Evolutionary conservation across 2,113 vertebrate species (phyloP).

Genomic region (Arothron firmamentum): DNA sequence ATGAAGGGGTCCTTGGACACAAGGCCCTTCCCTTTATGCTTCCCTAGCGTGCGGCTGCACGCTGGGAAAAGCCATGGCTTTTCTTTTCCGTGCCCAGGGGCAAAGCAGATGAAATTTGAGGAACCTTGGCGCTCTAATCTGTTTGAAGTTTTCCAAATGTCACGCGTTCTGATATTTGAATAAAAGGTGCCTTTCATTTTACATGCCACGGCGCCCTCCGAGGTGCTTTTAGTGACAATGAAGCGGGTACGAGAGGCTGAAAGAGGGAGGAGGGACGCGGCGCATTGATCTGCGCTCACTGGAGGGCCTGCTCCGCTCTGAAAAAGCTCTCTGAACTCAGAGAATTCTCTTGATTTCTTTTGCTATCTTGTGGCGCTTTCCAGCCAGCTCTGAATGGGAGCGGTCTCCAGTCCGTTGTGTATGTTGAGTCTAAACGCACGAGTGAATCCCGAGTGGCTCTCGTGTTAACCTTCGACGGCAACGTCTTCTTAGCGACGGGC

Average conservation of each 20-base stretch:
- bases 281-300: slow-evolving; percentile 29
- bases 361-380: background rate
- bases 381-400: slow-evolving; percentile 6
- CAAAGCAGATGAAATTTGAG: slow-evolving; percentile 55
- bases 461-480: background rate
- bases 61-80: slow-evolving; percentile 57
- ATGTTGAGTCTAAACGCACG: slow-evolving; percentile 10
- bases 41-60: slow-evolving; percentile 24
- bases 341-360: slow-evolving; percentile 23
- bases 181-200: slow-evolving; percentile 58
- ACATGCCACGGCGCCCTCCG: slow-evolving; percentile 16
- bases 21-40: slow-evolving; percentile 51
- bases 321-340: slow-evolving; percentile 4
- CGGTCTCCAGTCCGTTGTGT: background rate
- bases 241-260: slow-evolving; percentile 24
- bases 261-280: slow-evolving; percentile 20
- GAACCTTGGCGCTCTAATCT: slow-evolving; percentile 59
- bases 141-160: slow-evolving; percentile 63
- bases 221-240: slow-evolving; percentile 42
- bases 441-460: slow-evolving; percentile 1
- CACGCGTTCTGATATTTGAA: slow-evolving; percentile 54
- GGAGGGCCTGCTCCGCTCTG: slow-evolving; percentile 16
- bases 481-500: background rate
- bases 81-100: slow-evolving; percentile 50
- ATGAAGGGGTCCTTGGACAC: slow-evolving; percentile 46